Evolutionary conservation across 2,113 vertebrate species (phyloP).

Genomic region (Dromas ardeola): DNA sequence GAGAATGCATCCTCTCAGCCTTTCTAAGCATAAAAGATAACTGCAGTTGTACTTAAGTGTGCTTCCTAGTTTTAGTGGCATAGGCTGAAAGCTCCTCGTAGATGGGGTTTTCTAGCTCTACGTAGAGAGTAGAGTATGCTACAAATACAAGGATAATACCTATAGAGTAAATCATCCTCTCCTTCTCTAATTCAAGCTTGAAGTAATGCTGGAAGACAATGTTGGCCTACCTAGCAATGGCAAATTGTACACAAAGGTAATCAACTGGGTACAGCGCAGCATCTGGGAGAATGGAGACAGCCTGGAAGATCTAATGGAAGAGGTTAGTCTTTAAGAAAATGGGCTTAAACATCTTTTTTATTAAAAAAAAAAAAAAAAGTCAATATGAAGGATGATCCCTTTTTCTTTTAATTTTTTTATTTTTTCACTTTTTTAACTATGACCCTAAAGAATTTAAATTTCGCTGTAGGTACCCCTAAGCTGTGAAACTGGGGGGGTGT

Average conservation of each 20-base stretch:
- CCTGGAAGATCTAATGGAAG: constrained; percentile 95
- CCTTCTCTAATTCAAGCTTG: constrained; percentile 82
- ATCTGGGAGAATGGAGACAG: constrained; percentile 96
- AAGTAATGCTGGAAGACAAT: constrained; percentile 98
- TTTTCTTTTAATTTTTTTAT: constrained; percentile 72
- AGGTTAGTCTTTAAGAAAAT: constrained; percentile 90
- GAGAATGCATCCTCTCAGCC: rapidly evolving
- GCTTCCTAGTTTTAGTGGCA: background rate
- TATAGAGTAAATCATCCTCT: background rate
- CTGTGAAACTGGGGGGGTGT: constrained; percentile 93
- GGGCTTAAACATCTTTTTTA: constrained; percentile 49
- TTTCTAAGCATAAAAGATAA: background rate
- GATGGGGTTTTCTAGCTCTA: background rate
- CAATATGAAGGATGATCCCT: constrained; percentile 74
- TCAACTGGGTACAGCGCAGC: constrained; percentile 98
- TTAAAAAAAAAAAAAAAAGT: background rate
- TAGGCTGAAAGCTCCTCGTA: background rate
- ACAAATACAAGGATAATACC: background rate
- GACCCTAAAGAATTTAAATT: constrained; percentile 86
- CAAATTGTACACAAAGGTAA: constrained; percentile 98
- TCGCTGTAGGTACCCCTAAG: constrained; percentile 87
- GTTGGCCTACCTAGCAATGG: constrained; percentile 94
- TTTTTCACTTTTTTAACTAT: constrained; percentile 82
- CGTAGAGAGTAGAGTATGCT: background rate
- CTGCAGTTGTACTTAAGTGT: background rate